phyloP scores from a whole-genome alignment of 30 jellyfish, hydroid and myxozoan species.

The Cassiopea xamachana region DNA sequence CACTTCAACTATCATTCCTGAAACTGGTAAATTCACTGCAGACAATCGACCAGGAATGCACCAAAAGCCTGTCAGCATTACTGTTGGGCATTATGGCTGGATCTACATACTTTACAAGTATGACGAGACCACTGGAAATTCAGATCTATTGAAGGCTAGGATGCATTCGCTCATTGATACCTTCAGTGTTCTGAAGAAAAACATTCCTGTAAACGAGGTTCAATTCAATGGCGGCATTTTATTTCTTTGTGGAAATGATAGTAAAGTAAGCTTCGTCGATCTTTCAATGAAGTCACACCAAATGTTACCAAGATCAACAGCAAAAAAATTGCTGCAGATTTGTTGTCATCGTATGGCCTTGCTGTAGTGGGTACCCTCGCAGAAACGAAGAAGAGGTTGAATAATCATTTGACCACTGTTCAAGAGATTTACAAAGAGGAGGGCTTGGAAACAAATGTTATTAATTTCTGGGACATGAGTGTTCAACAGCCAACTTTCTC shows the following conservation, averaged over 20 bases:
- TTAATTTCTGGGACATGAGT: no score
- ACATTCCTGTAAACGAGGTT: neutral
- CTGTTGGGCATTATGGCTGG: constrained; percentile 46
- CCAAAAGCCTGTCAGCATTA: constrained; percentile 30
- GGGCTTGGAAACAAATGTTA: no score
- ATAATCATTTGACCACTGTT: no score
- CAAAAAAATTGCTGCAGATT: neutral
- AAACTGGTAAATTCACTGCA: constrained; percentile 7
- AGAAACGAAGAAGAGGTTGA: no score
- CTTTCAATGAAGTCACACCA: constrained; percentile 16
- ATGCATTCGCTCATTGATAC: constrained; percentile 42
- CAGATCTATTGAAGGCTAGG: constrained; percentile 7
- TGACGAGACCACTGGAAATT: neutral
- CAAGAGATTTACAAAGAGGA: no score
- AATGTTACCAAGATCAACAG: constrained; percentile 15
- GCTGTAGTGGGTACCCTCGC: no score
- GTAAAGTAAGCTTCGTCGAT: constrained; percentile 35
- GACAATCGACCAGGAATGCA: constrained; percentile 26
- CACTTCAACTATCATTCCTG: constrained; percentile 44
- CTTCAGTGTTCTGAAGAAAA: neutral
- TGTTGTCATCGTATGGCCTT: no score
- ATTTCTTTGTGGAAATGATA: constrained; percentile 9
- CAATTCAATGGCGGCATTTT: constrained; percentile 18
- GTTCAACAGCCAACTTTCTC: no score
- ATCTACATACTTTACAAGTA: neutral